Evolutionary conservation across 2,888 invertebrate genomes (phyloP), one percentile per base, ranked within the genome.

Genomic region (Endotricha flammealis): DNA sequence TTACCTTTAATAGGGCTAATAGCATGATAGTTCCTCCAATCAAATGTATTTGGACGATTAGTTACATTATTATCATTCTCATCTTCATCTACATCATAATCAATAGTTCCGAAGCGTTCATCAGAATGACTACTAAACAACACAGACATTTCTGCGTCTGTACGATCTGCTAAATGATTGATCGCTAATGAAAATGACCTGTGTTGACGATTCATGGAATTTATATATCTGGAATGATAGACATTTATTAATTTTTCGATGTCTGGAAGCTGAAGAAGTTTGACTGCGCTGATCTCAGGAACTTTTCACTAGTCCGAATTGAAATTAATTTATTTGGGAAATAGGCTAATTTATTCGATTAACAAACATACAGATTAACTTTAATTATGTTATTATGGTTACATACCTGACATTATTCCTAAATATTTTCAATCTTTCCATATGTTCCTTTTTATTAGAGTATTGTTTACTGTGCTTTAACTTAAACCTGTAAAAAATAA

Each of bases 1-100:
- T 16, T 29, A 46, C 49, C 49, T 45, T 49, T 49, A 3, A 46
- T 38, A 9, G 38, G 24, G 8, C 41, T 41, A 2, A 43, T 29
- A 6, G 44, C 49, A 9, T 36, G 34, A 30, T 23, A 38, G n/a
- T 33, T 25, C 8, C 41, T 41, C 48, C 48, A 49, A 31, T 46
- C 44, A 36, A 49, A 42, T 6, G n/a, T 16, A 5, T 30, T 24
- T 20, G 6, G n/a, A 3, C n/a, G 11, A 22, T 14, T 14, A 7
- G 23, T 16, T 3, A 10, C 13, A 13, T 22, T 20, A n/a, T 23
- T 6, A 28, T 30, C 11, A 25, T 29, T 12, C 28, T 41, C 35
- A 23, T 22, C 30, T 23, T 16, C 9, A 9, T 24, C 8, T 10
- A 27, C 17, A 11, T 35, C 34, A 16, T 24, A 12, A 10, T 29